Conservation (phyloP, 1,140 invertebrate species). For the Heterodera schachtii region DNA sequence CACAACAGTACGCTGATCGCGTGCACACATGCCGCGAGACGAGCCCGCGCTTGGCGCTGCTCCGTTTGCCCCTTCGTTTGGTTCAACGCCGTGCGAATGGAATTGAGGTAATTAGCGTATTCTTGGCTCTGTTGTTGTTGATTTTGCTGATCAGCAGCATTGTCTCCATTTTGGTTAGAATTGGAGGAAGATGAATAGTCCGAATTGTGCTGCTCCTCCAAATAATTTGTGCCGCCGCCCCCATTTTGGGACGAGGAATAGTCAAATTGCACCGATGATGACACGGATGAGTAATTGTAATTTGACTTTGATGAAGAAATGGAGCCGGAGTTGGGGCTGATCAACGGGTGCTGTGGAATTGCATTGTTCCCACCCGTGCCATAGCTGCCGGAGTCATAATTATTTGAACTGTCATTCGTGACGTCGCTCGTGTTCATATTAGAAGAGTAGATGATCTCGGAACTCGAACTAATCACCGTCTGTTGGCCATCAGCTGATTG, state of each 20-base stretch:
- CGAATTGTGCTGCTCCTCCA: too few relatives aligned
- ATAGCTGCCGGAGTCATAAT: background rate
- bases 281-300: background rate
- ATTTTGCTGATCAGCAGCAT: background rate
- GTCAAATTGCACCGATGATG: background rate
- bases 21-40: slow-evolving; percentile 6
- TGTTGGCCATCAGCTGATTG: background rate
- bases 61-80: background rate
- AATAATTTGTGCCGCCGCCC: too few relatives aligned
- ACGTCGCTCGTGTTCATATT: background rate
- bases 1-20: slow-evolving; percentile 18
- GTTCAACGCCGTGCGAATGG: background rate
- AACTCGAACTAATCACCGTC: background rate
- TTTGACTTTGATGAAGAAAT: background rate
- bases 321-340: background rate
- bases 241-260: background rate
- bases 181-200: background rate
- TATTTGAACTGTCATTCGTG: background rate
- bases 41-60: slow-evolving; percentile 3
- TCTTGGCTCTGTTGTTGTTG: background rate
- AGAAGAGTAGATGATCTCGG: background rate
- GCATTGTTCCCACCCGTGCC: background rate
- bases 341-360: background rate
- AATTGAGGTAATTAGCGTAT: background rate
- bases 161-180: background rate